Evolutionary conservation across 2,888 invertebrate species (phyloP), one percentile per base, ranked within the genome.

Genomic region (Phyllotreta striolata): DNA sequence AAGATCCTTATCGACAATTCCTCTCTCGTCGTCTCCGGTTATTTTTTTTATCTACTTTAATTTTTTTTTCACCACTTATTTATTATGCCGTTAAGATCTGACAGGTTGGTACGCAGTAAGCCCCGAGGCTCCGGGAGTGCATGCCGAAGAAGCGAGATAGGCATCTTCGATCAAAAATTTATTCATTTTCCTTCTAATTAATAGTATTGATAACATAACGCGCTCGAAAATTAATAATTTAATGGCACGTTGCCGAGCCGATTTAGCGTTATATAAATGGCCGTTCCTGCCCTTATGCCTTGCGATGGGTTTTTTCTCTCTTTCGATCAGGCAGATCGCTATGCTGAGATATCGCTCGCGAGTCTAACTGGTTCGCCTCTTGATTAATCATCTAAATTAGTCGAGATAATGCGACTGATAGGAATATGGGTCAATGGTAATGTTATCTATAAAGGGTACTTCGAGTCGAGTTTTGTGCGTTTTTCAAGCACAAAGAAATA

Each of bases 361-460:
- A 46, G 39, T 47, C 62, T 64, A 62, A 67, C 67, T 70, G 62
- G 62, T 67, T 66, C 66, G 71, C 72, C 68, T 70, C 65, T 67
- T 71, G 73, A 75, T 75, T 75, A 74, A 74, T 74, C 71, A 65
- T 72, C 66, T 67, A 55, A 72, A 74, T 75, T 75, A 74, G 73
- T 72, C 24, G 24, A 24, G 24, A 24, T 24, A 24, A 24, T 24
- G 24, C 24, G 24, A 24, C 24, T 1, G 24, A 24, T 24, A 24
- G 49, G 62, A 59, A 46, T 60, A 56, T 51, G 61, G 47, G 47
- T 55, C 41, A 40, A 14, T 49, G 44, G 56, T 14, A 59, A 55
- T 38, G 55, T 52, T 57, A 46, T 7, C 9, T 55, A 38, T 58
- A 58, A 58, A 62, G 34, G 44, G 51, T 37, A 49, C 62, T 34